phyloP scores from a whole-genome alignment of 2,797 vertebrate genomes.

The Malacoraja senta region DNA sequence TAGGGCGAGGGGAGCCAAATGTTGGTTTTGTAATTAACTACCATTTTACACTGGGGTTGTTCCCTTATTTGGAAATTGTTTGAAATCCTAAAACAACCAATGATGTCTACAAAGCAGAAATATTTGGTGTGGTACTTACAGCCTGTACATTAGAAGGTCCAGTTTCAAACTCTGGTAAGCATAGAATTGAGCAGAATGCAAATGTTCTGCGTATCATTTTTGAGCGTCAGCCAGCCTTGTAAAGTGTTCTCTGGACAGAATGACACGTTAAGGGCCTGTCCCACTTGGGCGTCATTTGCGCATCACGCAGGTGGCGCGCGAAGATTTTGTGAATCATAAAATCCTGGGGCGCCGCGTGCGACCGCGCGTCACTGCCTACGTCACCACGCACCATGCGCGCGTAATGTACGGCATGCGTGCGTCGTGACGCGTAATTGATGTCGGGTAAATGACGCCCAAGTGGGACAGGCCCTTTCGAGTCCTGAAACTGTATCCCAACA shows the following conservation, averaged over 20 bases:
- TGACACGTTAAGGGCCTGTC: background rate
- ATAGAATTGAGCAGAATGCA: too few species aligned
- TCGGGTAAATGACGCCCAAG: too few species aligned
- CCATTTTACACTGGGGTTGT: background rate
- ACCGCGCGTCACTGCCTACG: too few species aligned
- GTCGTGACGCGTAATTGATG: too few species aligned
- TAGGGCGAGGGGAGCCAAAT: background rate
- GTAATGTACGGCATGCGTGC: too few species aligned
- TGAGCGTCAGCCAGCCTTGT: background rate
- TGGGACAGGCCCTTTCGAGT: too few species aligned
- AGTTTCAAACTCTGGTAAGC: background rate
- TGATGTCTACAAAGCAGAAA: background rate
- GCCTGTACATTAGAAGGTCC: background rate
- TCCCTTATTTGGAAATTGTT: background rate
- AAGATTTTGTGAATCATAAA: too few species aligned
- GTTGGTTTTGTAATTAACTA: background rate
- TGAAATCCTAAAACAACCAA: background rate
- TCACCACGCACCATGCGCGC: too few species aligned
- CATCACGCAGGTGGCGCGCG: too few species aligned
- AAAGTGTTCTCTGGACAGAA: background rate
- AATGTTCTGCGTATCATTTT: background rate
- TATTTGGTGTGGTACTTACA: background rate
- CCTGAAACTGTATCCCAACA: background rate
- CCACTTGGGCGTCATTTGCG: too few species aligned
- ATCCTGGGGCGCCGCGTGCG: too few species aligned